These are phyloP conservation scores for Chlamydotis undulata DNA, from an alignment of 2,113 vertebrate species.

Conservation along the genomic window DNA sequence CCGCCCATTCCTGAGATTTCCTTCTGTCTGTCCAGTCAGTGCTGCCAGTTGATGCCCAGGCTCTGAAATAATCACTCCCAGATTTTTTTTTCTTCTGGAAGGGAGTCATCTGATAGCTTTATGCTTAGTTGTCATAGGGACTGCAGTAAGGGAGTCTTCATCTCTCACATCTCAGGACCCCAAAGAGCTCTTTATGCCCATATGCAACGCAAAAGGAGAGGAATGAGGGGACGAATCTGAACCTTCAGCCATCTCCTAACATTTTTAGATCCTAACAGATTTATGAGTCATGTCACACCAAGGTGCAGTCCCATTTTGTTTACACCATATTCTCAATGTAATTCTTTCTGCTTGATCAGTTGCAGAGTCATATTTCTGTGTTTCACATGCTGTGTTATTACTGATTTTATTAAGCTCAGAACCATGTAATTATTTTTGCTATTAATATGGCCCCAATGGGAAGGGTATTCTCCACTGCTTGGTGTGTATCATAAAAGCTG, in stretches of 20 bases:
- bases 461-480: background rate
- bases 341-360: background rate
- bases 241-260: background rate
- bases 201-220: background rate
- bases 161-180: background rate
- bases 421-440: background rate
- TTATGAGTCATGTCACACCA: background rate
- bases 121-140: background rate
- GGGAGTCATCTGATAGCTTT: background rate
- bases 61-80: background rate
- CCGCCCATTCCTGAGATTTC: background rate
- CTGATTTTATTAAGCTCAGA: conserved; percentile 1
- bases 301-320: background rate
- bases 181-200: background rate
- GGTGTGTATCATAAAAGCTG: background rate
- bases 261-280: background rate
- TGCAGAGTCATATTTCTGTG: background rate
- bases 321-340: background rate
- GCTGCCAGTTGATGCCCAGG: background rate
- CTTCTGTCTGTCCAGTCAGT: background rate
- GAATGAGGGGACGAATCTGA: background rate
- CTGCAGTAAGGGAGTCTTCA: background rate
- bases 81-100: background rate
- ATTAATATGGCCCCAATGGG: background rate
- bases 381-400: background rate